Base-by-base conservation (phyloP, 2,797 vertebrate species). In the Hyperoplus immaculatus region DNA sequence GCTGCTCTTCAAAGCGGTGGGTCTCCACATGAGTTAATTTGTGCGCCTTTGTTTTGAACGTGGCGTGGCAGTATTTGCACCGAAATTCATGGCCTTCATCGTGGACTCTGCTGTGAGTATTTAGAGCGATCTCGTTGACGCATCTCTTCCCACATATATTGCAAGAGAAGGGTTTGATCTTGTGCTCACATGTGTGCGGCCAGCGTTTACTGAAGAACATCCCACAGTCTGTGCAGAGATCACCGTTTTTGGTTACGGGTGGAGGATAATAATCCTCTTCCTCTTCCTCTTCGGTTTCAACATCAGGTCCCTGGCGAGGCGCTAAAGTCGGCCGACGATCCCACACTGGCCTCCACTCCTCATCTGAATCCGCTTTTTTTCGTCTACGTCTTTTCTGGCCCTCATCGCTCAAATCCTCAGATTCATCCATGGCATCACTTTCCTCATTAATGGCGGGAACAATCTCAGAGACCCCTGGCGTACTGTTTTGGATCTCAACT, bases 171-270 rank as follows among this genome's bases (percentile, higher is more conserved):
- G 84, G 88, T 69, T 86, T 88, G 0, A 45, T 29, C 57, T 87
- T 89, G 57, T 88, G 80, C 47, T 88, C 79, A 7, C 88, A 91
- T 0, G 54, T 77, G 72, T 89, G 88, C 60, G 58, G 45, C 54
- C 50, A 75, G 4, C 1, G 29, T 9, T 49, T 49, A 41, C 36
- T 45, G 16, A 68, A 86, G 45, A 89, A 86, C n/a, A 1, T 59
- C 3, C 90, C 88, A 46, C 88, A 90, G 0, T 92, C 88, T 8
- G 86, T 59, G 70, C 88, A 89, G 39, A 90, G 89, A 15, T 84
- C 57, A 10, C 51, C 80, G 70, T 75, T 6, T 55, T 61, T 65
- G 39, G 36, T 8, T 3, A 41, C 29, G 8, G 59, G 15, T 0
- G 50, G 6, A 13, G 69, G 42, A 54, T 47, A 43, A 10, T 42